Conservation (phyloP, 2,888 invertebrate genomes). For the Hydraecia micacea region DNA sequence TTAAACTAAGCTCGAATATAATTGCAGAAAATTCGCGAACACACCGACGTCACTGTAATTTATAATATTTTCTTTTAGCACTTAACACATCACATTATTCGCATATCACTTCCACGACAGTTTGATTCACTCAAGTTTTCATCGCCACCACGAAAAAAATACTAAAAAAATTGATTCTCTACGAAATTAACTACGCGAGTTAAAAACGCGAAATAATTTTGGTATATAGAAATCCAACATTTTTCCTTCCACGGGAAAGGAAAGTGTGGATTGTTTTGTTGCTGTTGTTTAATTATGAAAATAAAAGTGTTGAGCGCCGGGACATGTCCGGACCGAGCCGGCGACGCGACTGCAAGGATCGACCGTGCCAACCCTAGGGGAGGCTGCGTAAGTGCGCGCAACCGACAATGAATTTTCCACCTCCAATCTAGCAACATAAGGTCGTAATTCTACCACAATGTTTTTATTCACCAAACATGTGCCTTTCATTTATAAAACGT, state of each 20-base stretch:
- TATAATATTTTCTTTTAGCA: slow-evolving; percentile 61
- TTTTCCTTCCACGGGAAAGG: slow-evolving; percentile 84
- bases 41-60: slow-evolving; percentile 57
- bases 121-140: slow-evolving; percentile 66
- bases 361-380: slow-evolving; percentile 88
- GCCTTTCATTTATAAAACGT: slow-evolving; percentile 71
- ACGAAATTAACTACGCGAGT: slow-evolving; percentile 85
- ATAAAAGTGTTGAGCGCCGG: slow-evolving; percentile 75
- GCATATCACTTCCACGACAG: slow-evolving; percentile 68
- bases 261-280: slow-evolving; percentile 82
- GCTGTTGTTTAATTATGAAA: slow-evolving; percentile 70
- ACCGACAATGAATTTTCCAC: slow-evolving; percentile 67
- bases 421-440: slow-evolving; percentile 67
- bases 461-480: slow-evolving; percentile 73
- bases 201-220: slow-evolving; percentile 85
- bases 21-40: slow-evolving; percentile 77
- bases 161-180: slow-evolving; percentile 74
- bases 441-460: slow-evolving; percentile 69
- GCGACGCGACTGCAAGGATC: slow-evolving; percentile 89
- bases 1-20: slow-evolving; percentile 73
- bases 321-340: slow-evolving; percentile 86
- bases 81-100: slow-evolving; percentile 61
- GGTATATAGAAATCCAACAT: slow-evolving; percentile 73
- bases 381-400: slow-evolving; percentile 87
- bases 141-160: slow-evolving; percentile 64